Conservation (phyloP, 2,888 invertebrate genomes). For the Eupithecia subfuscata region DNA sequence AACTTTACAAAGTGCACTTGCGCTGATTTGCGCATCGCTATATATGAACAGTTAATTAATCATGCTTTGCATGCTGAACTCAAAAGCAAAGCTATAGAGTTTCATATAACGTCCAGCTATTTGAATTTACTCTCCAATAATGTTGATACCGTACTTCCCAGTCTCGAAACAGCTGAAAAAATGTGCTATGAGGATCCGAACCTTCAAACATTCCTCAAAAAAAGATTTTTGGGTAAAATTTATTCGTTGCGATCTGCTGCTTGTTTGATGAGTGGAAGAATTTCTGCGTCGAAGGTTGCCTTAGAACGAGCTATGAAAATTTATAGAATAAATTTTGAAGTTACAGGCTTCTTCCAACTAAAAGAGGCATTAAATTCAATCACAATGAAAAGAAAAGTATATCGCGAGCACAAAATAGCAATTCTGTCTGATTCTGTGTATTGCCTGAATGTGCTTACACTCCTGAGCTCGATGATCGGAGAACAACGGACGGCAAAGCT, state of each 20-base stretch:
- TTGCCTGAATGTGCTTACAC: slow-evolving; percentile 70
- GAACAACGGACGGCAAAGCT: slow-evolving; percentile 64
- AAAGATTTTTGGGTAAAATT: slow-evolving; percentile 67
- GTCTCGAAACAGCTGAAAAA: slow-evolving; percentile 66
- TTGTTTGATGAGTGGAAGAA: slow-evolving; percentile 57
- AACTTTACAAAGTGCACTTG: slow-evolving; percentile 71
- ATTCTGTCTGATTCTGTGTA: slow-evolving; percentile 68
- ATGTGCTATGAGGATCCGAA: slow-evolving; percentile 53
- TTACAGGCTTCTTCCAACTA: slow-evolving; percentile 58
- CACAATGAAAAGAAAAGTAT: slow-evolving; percentile 57
- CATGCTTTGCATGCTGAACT: slow-evolving; percentile 75
- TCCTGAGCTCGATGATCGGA: slow-evolving; percentile 64
- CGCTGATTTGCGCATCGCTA: slow-evolving; percentile 66
- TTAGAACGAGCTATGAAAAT: slow-evolving; percentile 64
- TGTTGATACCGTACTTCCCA: slow-evolving; percentile 56
- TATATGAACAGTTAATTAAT: slow-evolving; percentile 70
- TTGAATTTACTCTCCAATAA: slow-evolving; percentile 65
- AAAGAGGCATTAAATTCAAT: slow-evolving; percentile 51
- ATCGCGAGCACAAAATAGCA: slow-evolving; percentile 53
- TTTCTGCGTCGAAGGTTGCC: slow-evolving; percentile 61
- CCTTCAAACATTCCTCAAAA: slow-evolving; percentile 54
- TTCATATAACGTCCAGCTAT: slow-evolving; percentile 63
- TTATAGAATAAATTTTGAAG: slow-evolving; percentile 64
- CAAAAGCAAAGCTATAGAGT: slow-evolving; percentile 67
- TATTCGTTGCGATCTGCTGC: slow-evolving; percentile 68